A percentile compares a stretch with the other conserved stretches of the same genome.
These are phyloP conservation scores for Mesoclemmys tuberculata DNA, from an alignment of 2,113 vertebrate genomes.

Conservation along the genomic window DNA sequence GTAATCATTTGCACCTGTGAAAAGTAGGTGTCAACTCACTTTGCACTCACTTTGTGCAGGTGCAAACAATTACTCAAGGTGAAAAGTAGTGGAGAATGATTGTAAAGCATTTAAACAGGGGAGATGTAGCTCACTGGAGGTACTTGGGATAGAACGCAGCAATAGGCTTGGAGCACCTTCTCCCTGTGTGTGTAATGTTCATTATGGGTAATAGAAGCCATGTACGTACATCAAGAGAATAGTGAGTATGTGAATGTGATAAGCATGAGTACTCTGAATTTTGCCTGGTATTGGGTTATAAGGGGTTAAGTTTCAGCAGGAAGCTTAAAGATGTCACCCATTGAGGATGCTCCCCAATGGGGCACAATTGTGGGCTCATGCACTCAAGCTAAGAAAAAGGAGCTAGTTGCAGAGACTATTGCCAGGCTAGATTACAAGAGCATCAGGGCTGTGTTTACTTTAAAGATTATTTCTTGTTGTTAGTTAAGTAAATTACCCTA, in stretches of 20 bases:
- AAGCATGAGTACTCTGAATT: neutral
- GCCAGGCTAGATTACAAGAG: neutral
- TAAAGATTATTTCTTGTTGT: neutral
- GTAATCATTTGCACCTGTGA: slow-evolving; percentile 25
- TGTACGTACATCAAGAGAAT: neutral
- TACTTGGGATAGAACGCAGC: neutral
- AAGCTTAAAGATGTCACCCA: neutral
- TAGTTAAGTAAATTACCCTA: slow-evolving; percentile 10
- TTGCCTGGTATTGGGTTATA: neutral
- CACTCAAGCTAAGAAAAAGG: neutral
- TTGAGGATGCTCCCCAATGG: neutral
- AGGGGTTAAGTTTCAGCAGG: neutral
- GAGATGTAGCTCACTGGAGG: neutral
- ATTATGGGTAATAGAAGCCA: slow-evolving; percentile 27
- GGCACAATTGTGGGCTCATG: neutral
- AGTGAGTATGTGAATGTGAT: neutral
- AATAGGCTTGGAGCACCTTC: neutral
- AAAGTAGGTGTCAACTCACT: slow-evolving; percentile 52
- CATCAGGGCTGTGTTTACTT: neutral
- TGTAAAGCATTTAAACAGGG: slow-evolving; percentile 16
- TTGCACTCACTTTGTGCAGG: slow-evolving; percentile 39
- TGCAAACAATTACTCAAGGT: slow-evolving; percentile 50
- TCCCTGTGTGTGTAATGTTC: neutral
- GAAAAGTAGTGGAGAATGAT: slow-evolving; percentile 16
- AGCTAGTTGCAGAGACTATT: neutral